Evolutionary conservation across 2,888 invertebrate genomes (phyloP).

Genomic region (Macroteleia sp.): DNA sequence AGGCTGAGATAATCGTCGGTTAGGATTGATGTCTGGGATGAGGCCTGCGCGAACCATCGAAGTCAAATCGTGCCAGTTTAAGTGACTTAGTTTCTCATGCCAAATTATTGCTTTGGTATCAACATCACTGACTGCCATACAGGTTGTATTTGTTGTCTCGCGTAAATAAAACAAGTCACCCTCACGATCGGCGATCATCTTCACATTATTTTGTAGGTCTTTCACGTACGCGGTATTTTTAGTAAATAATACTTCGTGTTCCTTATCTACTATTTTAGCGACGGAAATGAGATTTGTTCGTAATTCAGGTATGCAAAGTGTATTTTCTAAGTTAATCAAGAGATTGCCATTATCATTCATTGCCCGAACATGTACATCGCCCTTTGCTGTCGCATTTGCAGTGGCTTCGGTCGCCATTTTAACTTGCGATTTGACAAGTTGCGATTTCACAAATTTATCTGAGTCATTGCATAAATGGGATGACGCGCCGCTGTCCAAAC

Average conservation of each 20-base stretch:
- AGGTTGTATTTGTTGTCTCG: not conserved
- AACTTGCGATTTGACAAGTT: not conserved
- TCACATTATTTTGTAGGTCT: not conserved
- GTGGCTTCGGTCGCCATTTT: slow-evolving; percentile 21
- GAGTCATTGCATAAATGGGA: slow-evolving; percentile 23
- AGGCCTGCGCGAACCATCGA: not conserved
- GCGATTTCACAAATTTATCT: slow-evolving; percentile 4
- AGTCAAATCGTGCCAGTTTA: slow-evolving; percentile 5
- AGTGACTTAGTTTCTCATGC: not conserved
- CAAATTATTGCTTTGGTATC: not conserved
- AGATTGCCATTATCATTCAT: not conserved
- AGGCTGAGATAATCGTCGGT: not conserved
- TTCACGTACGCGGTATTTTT: not conserved
- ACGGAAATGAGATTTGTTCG: slow-evolving; percentile 66
- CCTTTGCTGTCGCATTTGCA: slow-evolving; percentile 30
- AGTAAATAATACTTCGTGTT: not conserved
- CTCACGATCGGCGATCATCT: not conserved
- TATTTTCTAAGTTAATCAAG: slow-evolving; percentile 17
- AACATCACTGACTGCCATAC: not conserved
- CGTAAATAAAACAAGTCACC: not conserved
- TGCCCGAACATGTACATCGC: slow-evolving; percentile 23
- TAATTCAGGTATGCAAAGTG: slow-evolving; percentile 58
- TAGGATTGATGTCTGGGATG: not conserved
- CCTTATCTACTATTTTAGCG: slow-evolving; percentile 59
- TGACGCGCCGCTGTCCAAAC: slow-evolving; percentile 21